Evolutionary conservation across 2,888 invertebrate genomes (phyloP).

Genomic region (Thysanoteuthis rhombus): DNA sequence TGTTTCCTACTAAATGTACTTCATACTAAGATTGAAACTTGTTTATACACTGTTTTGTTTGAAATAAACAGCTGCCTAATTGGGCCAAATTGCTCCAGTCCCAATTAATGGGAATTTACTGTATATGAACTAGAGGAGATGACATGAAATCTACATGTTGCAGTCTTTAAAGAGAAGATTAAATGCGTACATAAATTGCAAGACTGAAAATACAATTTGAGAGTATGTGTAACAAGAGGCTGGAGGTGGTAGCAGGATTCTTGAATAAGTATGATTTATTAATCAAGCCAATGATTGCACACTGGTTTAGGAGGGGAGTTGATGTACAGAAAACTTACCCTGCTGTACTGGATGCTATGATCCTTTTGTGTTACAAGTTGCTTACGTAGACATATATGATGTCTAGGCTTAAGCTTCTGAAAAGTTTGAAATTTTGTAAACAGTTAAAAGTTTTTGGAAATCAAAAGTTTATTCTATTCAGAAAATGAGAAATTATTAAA

Average conservation of each 20-base stretch:
- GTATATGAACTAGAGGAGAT: too few species aligned
- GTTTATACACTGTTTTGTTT: too few species aligned
- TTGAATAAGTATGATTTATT: too few species aligned
- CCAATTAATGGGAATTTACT: too few species aligned
- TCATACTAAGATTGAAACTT: too few species aligned
- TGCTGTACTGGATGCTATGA: background rate
- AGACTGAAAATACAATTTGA: background rate
- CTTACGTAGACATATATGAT: background rate
- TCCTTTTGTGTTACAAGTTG: background rate
- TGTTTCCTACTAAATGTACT: too few species aligned
- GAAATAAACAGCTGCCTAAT: too few species aligned
- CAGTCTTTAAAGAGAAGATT: background rate
- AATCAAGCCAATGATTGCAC: background rate
- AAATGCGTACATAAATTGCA: background rate
- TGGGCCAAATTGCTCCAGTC: too few species aligned
- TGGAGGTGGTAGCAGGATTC: too few species aligned
- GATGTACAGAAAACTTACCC: background rate
- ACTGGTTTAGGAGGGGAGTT: background rate
- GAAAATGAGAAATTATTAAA: background rate
- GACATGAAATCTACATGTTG: too few species aligned
- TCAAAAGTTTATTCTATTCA: background rate
- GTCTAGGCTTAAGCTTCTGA: background rate
- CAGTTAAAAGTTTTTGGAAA: background rate
- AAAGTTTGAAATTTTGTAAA: background rate
- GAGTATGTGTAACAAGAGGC: background rate